Percentiles rank a stretch among this genome's conserved stretches.
Evolutionary conservation across 2,113 vertebrate species (phyloP).

Genomic region (Elephas maximus): DNA sequence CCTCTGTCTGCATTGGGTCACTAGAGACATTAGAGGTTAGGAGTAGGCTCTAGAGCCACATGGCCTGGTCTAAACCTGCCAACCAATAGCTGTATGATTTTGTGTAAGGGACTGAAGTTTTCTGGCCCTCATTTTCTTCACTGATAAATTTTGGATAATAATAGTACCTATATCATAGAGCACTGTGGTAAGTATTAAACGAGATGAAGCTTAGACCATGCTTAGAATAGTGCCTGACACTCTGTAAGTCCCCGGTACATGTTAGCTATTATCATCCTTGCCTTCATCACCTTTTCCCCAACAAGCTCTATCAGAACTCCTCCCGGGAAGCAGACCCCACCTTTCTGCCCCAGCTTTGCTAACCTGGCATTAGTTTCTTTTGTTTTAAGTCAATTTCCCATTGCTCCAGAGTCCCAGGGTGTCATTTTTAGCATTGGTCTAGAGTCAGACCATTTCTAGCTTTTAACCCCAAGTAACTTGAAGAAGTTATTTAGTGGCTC

Average conservation of each 20-base stretch:
- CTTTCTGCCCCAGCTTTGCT: background rate
- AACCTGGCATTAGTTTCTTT: background rate
- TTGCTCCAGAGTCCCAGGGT: background rate
- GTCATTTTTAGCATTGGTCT: background rate
- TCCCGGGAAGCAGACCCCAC: background rate
- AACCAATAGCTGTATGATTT: background rate
- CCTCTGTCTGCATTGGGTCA: background rate
- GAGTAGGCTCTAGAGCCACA: background rate
- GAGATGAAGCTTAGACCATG: background rate
- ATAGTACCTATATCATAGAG: background rate
- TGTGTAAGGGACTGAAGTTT: background rate
- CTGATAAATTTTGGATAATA: background rate
- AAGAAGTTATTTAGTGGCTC: background rate
- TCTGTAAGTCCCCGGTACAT: background rate
- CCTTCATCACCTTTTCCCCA: background rate
- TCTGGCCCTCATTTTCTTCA: background rate
- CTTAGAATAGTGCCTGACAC: background rate
- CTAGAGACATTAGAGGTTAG: background rate
- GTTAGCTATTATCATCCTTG: accelerated
- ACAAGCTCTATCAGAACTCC: background rate
- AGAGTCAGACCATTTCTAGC: background rate
- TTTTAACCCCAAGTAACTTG: slow-evolving; percentile 7
- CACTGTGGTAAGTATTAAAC: background rate
- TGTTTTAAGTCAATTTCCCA: background rate
- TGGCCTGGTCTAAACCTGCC: background rate